phyloP scores from a whole-genome alignment of 2,113 vertebrate species.

The Cyphomyrus plagiostoma region DNA sequence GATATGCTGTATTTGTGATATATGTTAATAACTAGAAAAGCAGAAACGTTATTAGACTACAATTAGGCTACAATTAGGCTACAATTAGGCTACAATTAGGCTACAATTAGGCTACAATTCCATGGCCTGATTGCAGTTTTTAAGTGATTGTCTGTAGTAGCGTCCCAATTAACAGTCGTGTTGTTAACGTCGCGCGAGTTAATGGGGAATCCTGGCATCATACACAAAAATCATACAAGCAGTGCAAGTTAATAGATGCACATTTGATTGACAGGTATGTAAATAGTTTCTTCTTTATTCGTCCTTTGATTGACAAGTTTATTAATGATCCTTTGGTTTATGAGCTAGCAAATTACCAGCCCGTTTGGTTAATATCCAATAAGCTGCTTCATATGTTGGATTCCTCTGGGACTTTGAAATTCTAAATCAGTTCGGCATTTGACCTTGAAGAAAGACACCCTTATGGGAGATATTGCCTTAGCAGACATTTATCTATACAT shows the following conservation, averaged over 20 bases:
- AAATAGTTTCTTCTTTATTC: neutral
- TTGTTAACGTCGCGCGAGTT: neutral
- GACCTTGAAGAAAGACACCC: slow-evolving; percentile 5
- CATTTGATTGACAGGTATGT: neutral
- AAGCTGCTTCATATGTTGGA: neutral
- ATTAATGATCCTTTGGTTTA: neutral
- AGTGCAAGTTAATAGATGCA: neutral
- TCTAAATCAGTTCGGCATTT: neutral
- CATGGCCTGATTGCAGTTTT: neutral
- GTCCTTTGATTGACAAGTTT: neutral
- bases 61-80: neutral
- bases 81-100: too few species aligned
- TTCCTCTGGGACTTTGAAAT: neutral
- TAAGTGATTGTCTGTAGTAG: neutral
- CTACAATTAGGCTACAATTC: neutral
- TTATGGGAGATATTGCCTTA: neutral
- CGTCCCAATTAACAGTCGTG: neutral
- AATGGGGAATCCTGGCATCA: neutral
- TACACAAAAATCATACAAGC: neutral
- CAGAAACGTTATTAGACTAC: neutral
- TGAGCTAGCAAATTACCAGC: neutral
- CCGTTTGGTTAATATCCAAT: neutral
- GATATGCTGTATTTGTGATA: neutral
- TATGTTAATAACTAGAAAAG: neutral
- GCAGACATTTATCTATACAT: neutral